Evolutionary conservation across 2,888 invertebrate species (phyloP), one percentile per base, ranked within the genome.

Genomic region (Apodemia hepburni): DNA sequence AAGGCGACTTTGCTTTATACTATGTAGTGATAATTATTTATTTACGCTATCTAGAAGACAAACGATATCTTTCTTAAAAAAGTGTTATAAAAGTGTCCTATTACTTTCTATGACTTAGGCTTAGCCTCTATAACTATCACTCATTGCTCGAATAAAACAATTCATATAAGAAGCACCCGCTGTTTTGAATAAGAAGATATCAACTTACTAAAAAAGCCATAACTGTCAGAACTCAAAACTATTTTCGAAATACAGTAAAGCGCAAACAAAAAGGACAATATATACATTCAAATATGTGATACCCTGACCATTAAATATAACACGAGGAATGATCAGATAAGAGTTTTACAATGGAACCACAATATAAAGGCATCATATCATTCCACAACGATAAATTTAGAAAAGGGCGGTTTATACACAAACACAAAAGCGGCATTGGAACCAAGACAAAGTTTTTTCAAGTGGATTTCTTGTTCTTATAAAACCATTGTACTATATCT

Each of bases 281-380:
- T 61, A 61, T n/a, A 57, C 58, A 60, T 64, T 67, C 54, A 64
- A 64, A 70, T 70, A 68, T 73, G 71, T 66, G 72, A 69, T 69
- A 64, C 64, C 66, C 75, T 75, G 75, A 73, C 82, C 78, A 85
- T 85, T 86, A 84, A 77, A 83, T 77, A 80, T 77, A 83, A 87
- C 79, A 81, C 78, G 73, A 77, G 73, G 81, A 77, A 81, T 80
- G 86, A 91, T 90, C 88, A 87, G 91, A 90, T 91, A 91, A 88
- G 83, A 87, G 83, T 77, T 73, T 71, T 76, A 90, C 87, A 89
- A 91, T 84, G 71, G 85, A 77, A 73, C 74, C 77, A 76, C 77
- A 79, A 80, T 80, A 90, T 91, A 90, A 88, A 90, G 90, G 91
- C 89, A 88, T 90, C 91, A 89, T 88, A 90, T 89, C 85, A 87